Conservation (phyloP, 2,888 invertebrate species). For the Yponomeuta evonymella region DNA sequence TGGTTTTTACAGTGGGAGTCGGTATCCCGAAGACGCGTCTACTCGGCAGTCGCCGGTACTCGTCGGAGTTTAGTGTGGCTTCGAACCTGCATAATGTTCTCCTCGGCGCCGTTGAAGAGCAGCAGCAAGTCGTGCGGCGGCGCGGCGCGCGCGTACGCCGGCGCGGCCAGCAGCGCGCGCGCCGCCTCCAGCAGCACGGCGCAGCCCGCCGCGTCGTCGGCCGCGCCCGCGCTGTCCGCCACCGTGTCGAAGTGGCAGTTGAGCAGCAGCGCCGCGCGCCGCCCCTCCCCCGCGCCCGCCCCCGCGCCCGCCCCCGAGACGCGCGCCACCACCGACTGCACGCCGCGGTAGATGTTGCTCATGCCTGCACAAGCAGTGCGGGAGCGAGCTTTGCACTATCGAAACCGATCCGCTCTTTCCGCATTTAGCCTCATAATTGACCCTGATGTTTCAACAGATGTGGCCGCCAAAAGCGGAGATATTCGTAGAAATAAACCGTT, state of each 20-base stretch:
- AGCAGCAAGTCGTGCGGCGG: slow-evolving; percentile 86
- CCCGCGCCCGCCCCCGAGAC: slow-evolving; percentile 32
- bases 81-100: slow-evolving; percentile 80
- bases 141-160: slow-evolving; percentile 43
- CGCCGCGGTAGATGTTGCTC: slow-evolving; percentile 88
- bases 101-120: slow-evolving; percentile 94
- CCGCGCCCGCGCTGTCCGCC: slow-evolving; percentile 88
- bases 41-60: no score
- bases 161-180: slow-evolving; percentile 79
- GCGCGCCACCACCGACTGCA: slow-evolving; percentile 85
- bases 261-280: slow-evolving; percentile 79
- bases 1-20: no score
- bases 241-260: slow-evolving; percentile 96
- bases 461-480: neutral
- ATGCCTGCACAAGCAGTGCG: slow-evolving; percentile 61
- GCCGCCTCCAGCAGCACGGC: slow-evolving; percentile 90
- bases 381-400: neutral
- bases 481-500: no score
- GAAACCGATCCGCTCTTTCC: neutral
- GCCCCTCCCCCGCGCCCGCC: slow-evolving; percentile 48
- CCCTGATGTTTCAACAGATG: no score
- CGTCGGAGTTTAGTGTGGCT: no score
- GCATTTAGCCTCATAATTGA: no score
- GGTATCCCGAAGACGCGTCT: no score
- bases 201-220: slow-evolving; percentile 93